Conservation (phyloP, 2,113 vertebrate species). For the Thalassarche chlororhynchos region DNA sequence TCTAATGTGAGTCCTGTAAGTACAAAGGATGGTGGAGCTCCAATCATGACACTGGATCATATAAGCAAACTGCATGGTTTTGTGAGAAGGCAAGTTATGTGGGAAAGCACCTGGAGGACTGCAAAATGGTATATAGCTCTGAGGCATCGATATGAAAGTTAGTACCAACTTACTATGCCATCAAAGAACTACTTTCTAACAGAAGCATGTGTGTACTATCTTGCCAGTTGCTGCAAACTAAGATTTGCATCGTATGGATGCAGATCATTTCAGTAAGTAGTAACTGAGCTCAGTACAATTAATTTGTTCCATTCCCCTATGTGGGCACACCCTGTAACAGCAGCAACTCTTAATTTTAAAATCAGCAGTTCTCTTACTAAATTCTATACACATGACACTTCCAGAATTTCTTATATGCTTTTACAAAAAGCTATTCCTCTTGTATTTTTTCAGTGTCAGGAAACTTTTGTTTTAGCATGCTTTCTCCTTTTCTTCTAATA, state of each 20-base stretch:
- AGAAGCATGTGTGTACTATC: not conserved
- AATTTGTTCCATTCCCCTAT: not conserved
- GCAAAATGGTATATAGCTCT: not conserved
- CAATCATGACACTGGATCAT: not conserved
- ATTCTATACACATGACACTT: accelerated
- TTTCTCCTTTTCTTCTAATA: not conserved
- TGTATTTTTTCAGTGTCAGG: not conserved
- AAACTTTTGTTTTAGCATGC: not conserved
- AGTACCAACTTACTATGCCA: not conserved
- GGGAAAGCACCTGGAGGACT: not conserved
- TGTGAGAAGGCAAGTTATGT: not conserved
- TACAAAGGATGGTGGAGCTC: not conserved
- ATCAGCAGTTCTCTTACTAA: not conserved
- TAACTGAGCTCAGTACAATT: not conserved
- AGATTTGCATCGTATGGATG: not conserved
- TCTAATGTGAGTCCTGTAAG: not conserved
- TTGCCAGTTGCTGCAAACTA: not conserved
- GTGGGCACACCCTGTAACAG: not conserved
- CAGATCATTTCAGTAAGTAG: not conserved
- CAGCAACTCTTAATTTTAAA: not conserved
- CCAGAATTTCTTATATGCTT: not conserved
- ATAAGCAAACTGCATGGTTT: not conserved
- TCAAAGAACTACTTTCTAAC: not conserved
- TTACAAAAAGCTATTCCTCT: not conserved
- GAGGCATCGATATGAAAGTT: not conserved